phyloP scores from a whole-genome alignment of 2,113 vertebrate species.

The Misgurnus mizolepis region DNA sequence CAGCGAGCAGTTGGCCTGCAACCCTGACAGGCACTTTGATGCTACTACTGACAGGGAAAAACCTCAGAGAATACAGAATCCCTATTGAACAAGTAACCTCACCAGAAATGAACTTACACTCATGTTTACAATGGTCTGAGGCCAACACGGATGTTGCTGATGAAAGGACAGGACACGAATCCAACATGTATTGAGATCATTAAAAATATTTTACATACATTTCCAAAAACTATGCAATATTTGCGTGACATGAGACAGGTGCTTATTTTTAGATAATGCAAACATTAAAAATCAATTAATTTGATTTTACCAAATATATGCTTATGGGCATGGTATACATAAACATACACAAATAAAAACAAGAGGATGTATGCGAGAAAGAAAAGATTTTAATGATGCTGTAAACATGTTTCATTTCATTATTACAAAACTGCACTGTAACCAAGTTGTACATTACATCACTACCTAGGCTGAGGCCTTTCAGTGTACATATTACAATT shows the following conservation, averaged over 20 bases:
- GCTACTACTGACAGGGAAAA: slow-evolving; percentile 62
- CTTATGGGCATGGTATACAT: no score
- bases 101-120: slow-evolving; percentile 65
- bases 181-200: no score
- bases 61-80: slow-evolving; percentile 63
- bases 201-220: no score
- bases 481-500: slow-evolving; percentile 38
- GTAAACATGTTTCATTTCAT: slow-evolving; percentile 61
- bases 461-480: slow-evolving; percentile 24
- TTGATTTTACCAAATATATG: background rate
- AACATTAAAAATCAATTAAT: no score
- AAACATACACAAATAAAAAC: slow-evolving; percentile 13
- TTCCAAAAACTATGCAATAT: no score
- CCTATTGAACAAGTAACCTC: slow-evolving; percentile 60
- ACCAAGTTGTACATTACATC: slow-evolving; percentile 35
- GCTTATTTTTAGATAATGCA: no score
- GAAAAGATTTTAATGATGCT: slow-evolving; percentile 64
- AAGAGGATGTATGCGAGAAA: slow-evolving; percentile 42
- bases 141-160: slow-evolving; percentile 60
- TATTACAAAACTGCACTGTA: slow-evolving; percentile 43
- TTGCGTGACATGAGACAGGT: no score
- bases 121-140: slow-evolving; percentile 58
- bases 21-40: slow-evolving; percentile 66
- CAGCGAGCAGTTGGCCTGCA: slow-evolving; percentile 73
- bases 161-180: slow-evolving; percentile 16